Base-by-base conservation (phyloP, 2,113 vertebrate species). In the Brachypteracias leptosomus region DNA sequence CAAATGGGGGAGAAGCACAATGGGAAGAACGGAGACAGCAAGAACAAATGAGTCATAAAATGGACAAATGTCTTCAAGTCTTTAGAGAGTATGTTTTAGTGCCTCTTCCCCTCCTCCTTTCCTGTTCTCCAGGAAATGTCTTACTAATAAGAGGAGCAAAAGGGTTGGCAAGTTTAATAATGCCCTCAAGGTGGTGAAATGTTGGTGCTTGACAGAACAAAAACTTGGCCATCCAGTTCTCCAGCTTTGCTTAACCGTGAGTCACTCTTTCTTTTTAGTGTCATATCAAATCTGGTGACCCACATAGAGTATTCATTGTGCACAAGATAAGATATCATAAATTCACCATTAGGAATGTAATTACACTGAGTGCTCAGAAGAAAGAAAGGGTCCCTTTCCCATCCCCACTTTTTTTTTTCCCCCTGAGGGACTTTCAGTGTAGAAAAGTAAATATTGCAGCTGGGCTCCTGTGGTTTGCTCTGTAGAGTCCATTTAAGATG, bases 101-200 rank as follows among this genome's bases (percentile, higher is more conserved):
- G 92, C 71, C 58, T 82, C 55, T 93, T 89, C 72, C 71, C 89
- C 92, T 95, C 96, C 90, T 94, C 84, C 84, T 89, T 95, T 96
- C 95, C 94, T 94, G 89, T 90, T 92, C 83, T 94, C 16, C 90
- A 96, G 96, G 95, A 96, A 96, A 89, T 92, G 88, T 92, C 68
- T 88, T 81, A 72, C 79, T 89, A 90, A 78, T 89, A 94, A 92
- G 68, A 94, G 73, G 65, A 94, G 90, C 85, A 93, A 95, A 97
- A 93, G 95, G 83, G 57, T 72, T 94, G 85, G 92, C 61, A 81
- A 92, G 96, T 96, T 96, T 93, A 96, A 96, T 92, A 94, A 94
- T 93, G 92, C 96, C 92, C 88, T 96, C 66, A 89, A 96, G 93
- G 83, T 95, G 93, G 84, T 68, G 83, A 93, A 96, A 87, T 12